Base-by-base conservation (phyloP, 2,888 invertebrate genomes). In the Drosophila subsilvestris region DNA sequence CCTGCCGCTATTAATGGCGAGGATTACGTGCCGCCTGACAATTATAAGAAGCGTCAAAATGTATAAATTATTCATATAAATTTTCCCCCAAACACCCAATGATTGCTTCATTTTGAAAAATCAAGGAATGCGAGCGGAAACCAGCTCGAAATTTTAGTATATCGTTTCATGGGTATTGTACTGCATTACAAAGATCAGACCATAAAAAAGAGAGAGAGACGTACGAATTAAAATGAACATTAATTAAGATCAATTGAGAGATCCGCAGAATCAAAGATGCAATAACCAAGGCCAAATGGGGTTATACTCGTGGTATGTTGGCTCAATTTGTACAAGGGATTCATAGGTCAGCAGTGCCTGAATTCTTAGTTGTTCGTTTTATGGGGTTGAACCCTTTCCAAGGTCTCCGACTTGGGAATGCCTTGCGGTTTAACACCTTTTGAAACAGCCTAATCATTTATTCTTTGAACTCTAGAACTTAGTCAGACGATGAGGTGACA, bases 231-330 rank as follows among this genome's bases (percentile, higher is more conserved):
- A 66, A 81, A 86, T 78, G 73, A 78, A 71, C 60, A 78, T 88
- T 81, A 79, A 88, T 87, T 84, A 78, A 85, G 67, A 57, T 68
- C 76, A 86, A 87, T 86, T 86, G 56, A 66, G 45, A n/a, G 57
- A 75, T 77, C 48, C 57, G 49, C 37, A 47, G 66, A 76, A 73
- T 69, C 58, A 60, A 73, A 76, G 66, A 76, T 73, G 66, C 47
- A 68, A 68, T 54, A 50, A 61, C 12, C 47, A 51, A 63, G 65
- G 44, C 18, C 62, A 53, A 29, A 17, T 25, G 20, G 29, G 45
- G 50, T 49, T 61, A 29, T 9, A 42, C 3, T 8, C 29, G 20
- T 8, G 48, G 42, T 29, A 62, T 48, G 44, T 14, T 22, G 20
- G 14, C 12, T 32, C 5, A 17, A 29, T 42, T n/a, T 0, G 1